A percentile compares a stretch with the other conserved stretches of the same genome.
Evolutionary conservation across 2,113 vertebrate species (phyloP).

Genomic region (Chlorodrepanis virens): DNA sequence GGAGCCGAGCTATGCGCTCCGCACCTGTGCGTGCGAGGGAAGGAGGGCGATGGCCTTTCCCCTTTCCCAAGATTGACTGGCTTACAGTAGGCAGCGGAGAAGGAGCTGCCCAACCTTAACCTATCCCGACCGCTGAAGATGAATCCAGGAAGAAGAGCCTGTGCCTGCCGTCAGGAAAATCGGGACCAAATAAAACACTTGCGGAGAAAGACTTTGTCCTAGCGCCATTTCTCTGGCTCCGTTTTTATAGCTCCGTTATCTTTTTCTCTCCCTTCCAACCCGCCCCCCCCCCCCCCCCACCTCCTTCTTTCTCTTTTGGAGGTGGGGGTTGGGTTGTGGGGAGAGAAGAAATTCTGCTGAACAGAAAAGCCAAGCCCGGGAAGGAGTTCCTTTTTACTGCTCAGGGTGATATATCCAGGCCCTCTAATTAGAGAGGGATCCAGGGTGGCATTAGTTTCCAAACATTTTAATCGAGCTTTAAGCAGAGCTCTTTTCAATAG

Average conservation of each 20-base stretch:
- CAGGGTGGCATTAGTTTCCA: slow-evolving; percentile 88
- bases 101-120: neutral
- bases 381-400: slow-evolving; percentile 28
- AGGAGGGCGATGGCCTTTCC: fast-evolving
- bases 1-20: fast-evolving
- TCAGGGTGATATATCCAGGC: slow-evolving; percentile 27
- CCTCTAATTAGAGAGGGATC: slow-evolving; percentile 87
- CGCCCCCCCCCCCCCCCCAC: fast-evolving
- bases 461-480: slow-evolving; percentile 92
- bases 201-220: neutral
- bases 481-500: slow-evolving; percentile 82
- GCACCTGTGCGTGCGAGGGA: neutral
- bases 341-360: neutral
- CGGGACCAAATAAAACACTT: fast-evolving
- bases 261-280: neutral
- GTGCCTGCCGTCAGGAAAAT: neutral
- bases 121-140: too few species aligned
- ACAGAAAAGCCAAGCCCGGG: slow-evolving; percentile 5
- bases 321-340: neutral
- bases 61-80: neutral
- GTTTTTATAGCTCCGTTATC: neutral
- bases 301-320: neutral
- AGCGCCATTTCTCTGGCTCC: neutral
- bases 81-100: neutral
- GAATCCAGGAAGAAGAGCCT: too few species aligned